A percentile compares a stretch with the other conserved stretches of the same genome.
Conservation (phyloP, 2,113 vertebrate genomes). For the Burhinus bistriatus region DNA sequence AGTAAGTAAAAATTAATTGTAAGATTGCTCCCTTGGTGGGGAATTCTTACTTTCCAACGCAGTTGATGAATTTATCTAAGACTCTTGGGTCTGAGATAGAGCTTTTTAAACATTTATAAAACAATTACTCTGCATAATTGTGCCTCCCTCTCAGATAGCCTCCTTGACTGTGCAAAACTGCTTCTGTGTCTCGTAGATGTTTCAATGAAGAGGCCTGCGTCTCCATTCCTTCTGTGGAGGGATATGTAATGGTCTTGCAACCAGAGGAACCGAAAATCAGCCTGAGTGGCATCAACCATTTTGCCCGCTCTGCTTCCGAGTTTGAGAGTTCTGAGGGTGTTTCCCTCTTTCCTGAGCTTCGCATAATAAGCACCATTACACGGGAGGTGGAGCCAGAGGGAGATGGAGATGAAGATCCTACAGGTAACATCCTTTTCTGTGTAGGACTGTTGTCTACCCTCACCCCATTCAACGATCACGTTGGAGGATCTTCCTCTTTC, state of each 20-base stretch:
- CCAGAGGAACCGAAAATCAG: constrained; percentile 97
- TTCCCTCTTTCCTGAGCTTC: constrained; percentile 91
- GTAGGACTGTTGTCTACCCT: accelerated
- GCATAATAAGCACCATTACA: constrained; percentile 95
- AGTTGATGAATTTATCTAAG: constrained; percentile 25
- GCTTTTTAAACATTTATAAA: constrained; percentile 4
- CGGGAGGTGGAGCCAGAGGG: constrained; percentile 88
- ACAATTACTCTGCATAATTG: background rate
- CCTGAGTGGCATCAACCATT: constrained; percentile 94
- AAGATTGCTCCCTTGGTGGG: constrained; percentile 12
- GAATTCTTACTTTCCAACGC: background rate
- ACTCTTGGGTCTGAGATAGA: constrained; percentile 7
- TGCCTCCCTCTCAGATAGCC: background rate
- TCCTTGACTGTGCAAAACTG: background rate
- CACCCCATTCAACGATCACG: accelerated
- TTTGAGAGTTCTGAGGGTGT: constrained; percentile 91
- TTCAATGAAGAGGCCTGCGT: constrained; percentile 87
- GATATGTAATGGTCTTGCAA: constrained; percentile 93
- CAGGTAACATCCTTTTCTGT: constrained; percentile 69
- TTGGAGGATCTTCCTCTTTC: background rate
- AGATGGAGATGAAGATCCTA: constrained; percentile 90
- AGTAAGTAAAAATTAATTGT: constrained; percentile 38
- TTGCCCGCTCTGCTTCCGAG: constrained; percentile 92
- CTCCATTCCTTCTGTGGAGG: constrained; percentile 82
- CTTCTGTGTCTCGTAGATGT: constrained; percentile 73